phyloP scores from a whole-genome alignment of 2,797 vertebrate species.

The Melanogrammus aeglefinus region DNA sequence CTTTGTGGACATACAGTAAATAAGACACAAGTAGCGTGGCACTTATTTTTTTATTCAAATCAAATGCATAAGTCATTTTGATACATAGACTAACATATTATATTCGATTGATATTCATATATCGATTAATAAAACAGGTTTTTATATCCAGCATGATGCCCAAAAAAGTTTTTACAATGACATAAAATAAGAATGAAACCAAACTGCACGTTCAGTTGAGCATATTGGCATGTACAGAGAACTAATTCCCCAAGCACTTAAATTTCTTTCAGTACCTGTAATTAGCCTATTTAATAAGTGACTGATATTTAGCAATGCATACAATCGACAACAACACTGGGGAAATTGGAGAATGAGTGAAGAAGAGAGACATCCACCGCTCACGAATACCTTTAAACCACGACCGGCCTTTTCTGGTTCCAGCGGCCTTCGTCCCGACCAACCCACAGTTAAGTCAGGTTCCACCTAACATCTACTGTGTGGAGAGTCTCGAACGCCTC shows the following conservation, averaged over 20 bases:
- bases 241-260: conserved; percentile 28
- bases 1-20: neutral
- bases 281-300: conserved; percentile 10
- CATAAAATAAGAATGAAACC: conserved; percentile 33
- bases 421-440: too few species aligned
- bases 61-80: conserved; percentile 56
- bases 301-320: conserved; percentile 27
- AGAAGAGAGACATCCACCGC: neutral
- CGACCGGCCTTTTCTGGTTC: too few species aligned
- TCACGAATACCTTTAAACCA: too few species aligned
- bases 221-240: conserved; percentile 33
- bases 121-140: conserved; percentile 46
- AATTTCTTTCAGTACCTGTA: conserved; percentile 29
- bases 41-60: conserved; percentile 76
- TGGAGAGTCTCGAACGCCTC: too few species aligned
- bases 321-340: conserved; percentile 28
- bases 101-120: conserved; percentile 47
- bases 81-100: conserved; percentile 39
- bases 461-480: too few species aligned
- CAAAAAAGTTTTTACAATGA: conserved; percentile 33
- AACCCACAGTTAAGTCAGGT: too few species aligned
- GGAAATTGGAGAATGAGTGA: neutral
- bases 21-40: conserved; percentile 57
- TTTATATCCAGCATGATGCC: conserved; percentile 30
- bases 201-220: conserved; percentile 25